Evolutionary conservation across 2,888 invertebrate genomes (phyloP).

Genomic region (Agapostemon virescens): DNA sequence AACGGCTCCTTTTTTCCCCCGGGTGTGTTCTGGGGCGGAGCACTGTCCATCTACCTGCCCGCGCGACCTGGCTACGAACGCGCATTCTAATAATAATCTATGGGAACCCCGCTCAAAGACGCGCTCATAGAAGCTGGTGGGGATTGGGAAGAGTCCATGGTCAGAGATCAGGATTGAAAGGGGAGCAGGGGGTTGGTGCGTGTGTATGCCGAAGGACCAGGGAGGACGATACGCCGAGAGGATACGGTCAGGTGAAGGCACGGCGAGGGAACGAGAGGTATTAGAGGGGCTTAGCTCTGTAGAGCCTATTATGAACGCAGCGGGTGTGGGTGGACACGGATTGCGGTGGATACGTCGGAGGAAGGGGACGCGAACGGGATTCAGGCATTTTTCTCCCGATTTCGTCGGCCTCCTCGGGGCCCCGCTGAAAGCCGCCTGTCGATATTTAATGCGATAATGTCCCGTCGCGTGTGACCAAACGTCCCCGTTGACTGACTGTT

Average conservation of each 20-base stretch:
- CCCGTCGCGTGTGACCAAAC: slow-evolving; percentile 75
- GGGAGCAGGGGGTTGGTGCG: neutral
- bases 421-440: slow-evolving; percentile 77
- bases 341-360: slow-evolving; percentile 56
- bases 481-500: slow-evolving; percentile 68
- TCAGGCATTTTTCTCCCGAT: slow-evolving; percentile 72
- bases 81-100: slow-evolving; percentile 80
- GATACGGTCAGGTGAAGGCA: slow-evolving; percentile 37
- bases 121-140: slow-evolving; percentile 46
- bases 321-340: slow-evolving; percentile 72
- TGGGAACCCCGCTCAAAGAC: slow-evolving; percentile 74
- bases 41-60: slow-evolving; percentile 77
- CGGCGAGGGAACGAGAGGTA: slow-evolving; percentile 68
- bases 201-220: slow-evolving; percentile 29
- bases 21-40: slow-evolving; percentile 71
- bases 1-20: slow-evolving; percentile 51
- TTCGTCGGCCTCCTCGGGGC: slow-evolving; percentile 58
- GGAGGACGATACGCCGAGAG: slow-evolving; percentile 17
- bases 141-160: slow-evolving; percentile 31
- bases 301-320: slow-evolving; percentile 77
- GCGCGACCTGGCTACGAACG: slow-evolving; percentile 71
- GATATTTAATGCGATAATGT: slow-evolving; percentile 79
- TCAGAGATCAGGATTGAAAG: slow-evolving; percentile 25
- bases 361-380: slow-evolving; percentile 56
- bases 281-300: slow-evolving; percentile 73